Evolutionary conservation across 2,888 invertebrate genomes (phyloP).

Genomic region (Stenichneumon culpator): DNA sequence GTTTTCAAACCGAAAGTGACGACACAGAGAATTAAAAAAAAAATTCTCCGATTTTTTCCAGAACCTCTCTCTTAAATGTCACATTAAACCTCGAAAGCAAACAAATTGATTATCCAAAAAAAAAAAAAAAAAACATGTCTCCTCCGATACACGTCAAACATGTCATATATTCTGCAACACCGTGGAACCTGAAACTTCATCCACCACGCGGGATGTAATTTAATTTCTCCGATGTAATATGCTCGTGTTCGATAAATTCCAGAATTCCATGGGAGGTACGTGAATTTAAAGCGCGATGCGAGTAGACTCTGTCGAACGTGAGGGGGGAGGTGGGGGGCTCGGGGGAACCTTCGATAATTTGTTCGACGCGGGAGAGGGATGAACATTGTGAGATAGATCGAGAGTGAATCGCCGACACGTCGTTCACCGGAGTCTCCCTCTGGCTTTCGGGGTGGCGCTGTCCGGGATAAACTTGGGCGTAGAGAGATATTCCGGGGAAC

Average conservation of each 20-base stretch:
- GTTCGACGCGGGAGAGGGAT: constrained; percentile 48
- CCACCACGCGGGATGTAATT: constrained; percentile 48
- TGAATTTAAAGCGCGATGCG: constrained; percentile 54
- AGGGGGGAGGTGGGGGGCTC: not conserved
- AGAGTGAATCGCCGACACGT: constrained; percentile 70
- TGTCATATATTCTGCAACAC: constrained; percentile 28
- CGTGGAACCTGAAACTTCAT: constrained; percentile 21
- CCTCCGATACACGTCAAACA: not conserved
- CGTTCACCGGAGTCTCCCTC: constrained; percentile 61
- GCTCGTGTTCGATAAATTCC: constrained; percentile 58
- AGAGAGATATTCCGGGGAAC: constrained; percentile 24
- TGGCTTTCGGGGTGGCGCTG: constrained; percentile 16
- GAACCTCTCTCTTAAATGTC: not conserved
- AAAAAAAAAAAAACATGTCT: not conserved
- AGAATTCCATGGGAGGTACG: constrained; percentile 41
- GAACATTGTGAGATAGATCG: constrained; percentile 61
- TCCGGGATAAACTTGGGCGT: constrained; percentile 21
- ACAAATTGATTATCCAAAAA: not conserved
- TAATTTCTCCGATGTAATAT: constrained; percentile 43
- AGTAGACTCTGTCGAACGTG: constrained; percentile 52
- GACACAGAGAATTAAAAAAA: too few relatives aligned
- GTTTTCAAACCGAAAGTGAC: too few relatives aligned
- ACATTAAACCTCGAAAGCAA: not conserved
- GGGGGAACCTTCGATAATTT: constrained; percentile 66
- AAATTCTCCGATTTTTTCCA: not conserved